A percentile compares a stretch with the other conserved stretches of the same genome.
Conservation (phyloP, 53 echinoderm and acorn worm genomes). For the Astropecten irregularis region DNA sequence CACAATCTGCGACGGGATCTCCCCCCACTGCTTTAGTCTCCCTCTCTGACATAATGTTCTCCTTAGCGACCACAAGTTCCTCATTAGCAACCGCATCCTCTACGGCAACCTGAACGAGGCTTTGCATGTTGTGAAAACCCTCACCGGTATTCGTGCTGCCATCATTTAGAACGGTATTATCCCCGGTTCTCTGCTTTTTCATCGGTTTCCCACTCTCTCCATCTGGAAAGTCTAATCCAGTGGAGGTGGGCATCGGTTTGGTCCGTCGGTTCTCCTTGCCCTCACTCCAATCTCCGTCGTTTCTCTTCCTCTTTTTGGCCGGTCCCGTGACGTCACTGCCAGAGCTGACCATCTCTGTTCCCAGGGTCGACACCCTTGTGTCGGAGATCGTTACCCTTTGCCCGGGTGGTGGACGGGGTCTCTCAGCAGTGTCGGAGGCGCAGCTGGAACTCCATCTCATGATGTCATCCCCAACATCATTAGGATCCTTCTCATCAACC, state of each 20-base stretch:
- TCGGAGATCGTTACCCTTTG: no score
- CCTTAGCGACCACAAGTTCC: no score
- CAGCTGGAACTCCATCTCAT: no score
- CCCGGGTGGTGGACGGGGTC: no score
- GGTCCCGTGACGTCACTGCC: background rate
- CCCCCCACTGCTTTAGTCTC: background rate
- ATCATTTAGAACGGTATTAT: background rate
- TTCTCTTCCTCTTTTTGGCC: constrained; percentile 13
- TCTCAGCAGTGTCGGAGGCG: no score
- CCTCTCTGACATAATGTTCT: background rate
- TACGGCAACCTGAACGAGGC: no score
- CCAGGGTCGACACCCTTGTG: background rate
- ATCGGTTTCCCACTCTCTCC: background rate
- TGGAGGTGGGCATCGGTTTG: no score
- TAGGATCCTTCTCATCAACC: no score
- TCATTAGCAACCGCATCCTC: constrained; percentile 1
- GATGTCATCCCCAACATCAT: no score
- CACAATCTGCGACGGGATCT: constrained; percentile 6
- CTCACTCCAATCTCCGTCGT: background rate
- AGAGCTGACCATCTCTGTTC: background rate
- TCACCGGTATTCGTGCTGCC: no score
- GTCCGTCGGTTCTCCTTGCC: background rate
- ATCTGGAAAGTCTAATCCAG: background rate
- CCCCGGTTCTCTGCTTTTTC: constrained; percentile 7
- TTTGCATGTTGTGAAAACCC: no score